Conservation (phyloP, 2,113 vertebrate genomes). For the Cephalopholis sonnerati region DNA sequence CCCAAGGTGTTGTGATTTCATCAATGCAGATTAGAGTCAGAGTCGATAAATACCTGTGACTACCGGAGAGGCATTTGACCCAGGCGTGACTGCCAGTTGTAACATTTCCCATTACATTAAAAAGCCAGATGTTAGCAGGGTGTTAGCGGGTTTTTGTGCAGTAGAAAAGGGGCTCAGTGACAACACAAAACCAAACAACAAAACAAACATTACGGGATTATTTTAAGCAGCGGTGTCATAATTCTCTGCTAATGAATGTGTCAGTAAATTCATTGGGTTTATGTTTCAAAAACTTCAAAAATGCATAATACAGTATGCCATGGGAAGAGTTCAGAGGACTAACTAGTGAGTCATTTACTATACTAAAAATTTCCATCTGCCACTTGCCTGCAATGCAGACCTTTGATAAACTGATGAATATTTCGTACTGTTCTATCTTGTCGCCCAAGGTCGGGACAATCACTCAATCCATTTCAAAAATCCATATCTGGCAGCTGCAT, state of each 20-base stretch:
- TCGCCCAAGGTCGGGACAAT: slow-evolving; percentile 17
- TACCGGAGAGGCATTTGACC: too few relatives aligned
- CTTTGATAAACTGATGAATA: not conserved
- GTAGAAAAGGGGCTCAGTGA: too few relatives aligned
- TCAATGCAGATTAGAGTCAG: too few relatives aligned
- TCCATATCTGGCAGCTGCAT: slow-evolving; percentile 11
- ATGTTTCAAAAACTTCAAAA: not conserved
- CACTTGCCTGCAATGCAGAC: not conserved
- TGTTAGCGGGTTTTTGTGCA: too few relatives aligned
- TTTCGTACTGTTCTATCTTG: not conserved
- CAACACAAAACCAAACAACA: too few relatives aligned
- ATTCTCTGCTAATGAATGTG: not conserved
- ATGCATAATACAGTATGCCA: not conserved
- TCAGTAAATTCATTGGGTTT: not conserved
- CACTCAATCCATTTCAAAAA: slow-evolving; percentile 19
- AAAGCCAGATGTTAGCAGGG: too few relatives aligned
- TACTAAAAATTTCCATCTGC: not conserved
- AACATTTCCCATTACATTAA: too few relatives aligned
- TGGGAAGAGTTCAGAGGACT: not conserved
- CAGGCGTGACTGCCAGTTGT: too few relatives aligned
- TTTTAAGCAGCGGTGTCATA: not conserved
- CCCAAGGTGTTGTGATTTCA: too few relatives aligned
- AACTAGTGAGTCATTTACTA: not conserved
- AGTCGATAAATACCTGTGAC: too few relatives aligned
- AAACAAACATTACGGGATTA: not conserved